Evolutionary conservation across 2,113 vertebrate genomes (phyloP).

Genomic region (Erythrocercus mccallii): DNA sequence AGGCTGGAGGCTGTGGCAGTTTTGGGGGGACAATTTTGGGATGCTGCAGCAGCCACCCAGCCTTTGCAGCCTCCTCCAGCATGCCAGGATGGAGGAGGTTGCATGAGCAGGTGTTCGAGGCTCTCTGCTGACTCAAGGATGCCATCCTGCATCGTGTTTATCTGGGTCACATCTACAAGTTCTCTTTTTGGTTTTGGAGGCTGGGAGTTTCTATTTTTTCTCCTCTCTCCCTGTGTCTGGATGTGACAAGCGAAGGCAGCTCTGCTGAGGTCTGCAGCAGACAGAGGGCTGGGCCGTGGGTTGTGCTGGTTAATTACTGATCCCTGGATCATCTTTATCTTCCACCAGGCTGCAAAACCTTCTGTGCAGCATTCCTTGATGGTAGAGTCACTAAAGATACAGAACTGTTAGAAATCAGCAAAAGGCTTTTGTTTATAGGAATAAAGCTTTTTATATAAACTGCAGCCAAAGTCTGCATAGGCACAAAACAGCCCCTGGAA

Average conservation of each 20-base stretch:
- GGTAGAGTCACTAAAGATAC: not conserved
- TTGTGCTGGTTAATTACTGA: not conserved
- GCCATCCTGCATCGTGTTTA: not conserved
- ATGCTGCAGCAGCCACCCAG: not conserved
- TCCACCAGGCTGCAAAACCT: not conserved
- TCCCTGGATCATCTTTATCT: not conserved
- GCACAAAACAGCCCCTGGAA: not conserved
- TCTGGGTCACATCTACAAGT: slow-evolving; percentile 39
- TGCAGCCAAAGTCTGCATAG: not conserved
- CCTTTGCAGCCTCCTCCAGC: not conserved
- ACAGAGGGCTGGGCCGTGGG: accelerated
- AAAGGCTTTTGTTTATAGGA: not conserved
- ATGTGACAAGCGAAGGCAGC: not conserved
- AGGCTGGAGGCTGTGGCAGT: not conserved
- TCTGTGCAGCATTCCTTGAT: not conserved
- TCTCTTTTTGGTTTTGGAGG: not conserved
- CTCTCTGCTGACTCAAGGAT: slow-evolving; percentile 4
- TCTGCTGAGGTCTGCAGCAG: not conserved
- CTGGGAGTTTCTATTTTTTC: slow-evolving; percentile 4
- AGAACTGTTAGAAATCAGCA: not conserved
- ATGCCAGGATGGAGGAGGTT: accelerated
- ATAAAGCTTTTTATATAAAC: not conserved
- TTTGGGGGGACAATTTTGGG: accelerated
- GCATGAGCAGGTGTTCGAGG: not conserved
- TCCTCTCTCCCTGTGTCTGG: not conserved